A percentile compares a stretch with the other conserved stretches of the same genome.
These are phyloP conservation scores for Synanthedon vespiformis DNA, from an alignment of 2,888 invertebrate genomes.

Conservation along the genomic window DNA sequence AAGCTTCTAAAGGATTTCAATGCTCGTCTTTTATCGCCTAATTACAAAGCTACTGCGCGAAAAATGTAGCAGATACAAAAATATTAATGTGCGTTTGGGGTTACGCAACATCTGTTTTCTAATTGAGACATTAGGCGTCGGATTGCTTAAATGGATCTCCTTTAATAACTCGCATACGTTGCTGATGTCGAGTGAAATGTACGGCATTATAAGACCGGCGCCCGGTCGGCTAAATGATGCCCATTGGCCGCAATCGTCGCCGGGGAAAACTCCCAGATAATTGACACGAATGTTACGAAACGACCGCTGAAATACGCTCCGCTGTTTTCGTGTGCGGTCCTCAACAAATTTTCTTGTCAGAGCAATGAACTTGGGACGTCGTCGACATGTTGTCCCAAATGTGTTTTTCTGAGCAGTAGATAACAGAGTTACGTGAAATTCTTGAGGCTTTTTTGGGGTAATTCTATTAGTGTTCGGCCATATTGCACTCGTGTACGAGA, in stretches of 20 bases:
- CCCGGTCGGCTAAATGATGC: conserved; percentile 45
- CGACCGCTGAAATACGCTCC: conserved; percentile 30
- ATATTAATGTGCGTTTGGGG: conserved; percentile 39
- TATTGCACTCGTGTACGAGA: no score
- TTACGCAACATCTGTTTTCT: conserved; percentile 48
- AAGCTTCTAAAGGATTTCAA: no score
- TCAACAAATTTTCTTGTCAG: conserved; percentile 18
- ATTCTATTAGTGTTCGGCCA: background rate
- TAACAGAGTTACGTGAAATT: background rate
- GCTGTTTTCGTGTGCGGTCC: conserved; percentile 20
- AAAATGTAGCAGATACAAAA: conserved; percentile 14
- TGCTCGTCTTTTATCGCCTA: no score
- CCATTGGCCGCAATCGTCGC: conserved; percentile 52
- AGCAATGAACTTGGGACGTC: conserved; percentile 16
- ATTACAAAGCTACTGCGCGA: background rate
- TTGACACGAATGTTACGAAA: conserved; percentile 54
- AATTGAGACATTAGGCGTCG: conserved; percentile 61
- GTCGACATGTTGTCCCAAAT: conserved; percentile 11
- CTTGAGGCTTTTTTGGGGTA: background rate
- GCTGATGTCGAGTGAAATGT: conserved; percentile 45
- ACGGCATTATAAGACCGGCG: conserved; percentile 33
- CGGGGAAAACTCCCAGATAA: conserved; percentile 54
- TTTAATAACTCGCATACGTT: conserved; percentile 58
- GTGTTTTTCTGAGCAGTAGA: conserved; percentile 8
- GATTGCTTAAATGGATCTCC: conserved; percentile 46